Evolutionary conservation across 2,797 vertebrate species (phyloP).

Genomic region (Silurus lanzhouensis): DNA sequence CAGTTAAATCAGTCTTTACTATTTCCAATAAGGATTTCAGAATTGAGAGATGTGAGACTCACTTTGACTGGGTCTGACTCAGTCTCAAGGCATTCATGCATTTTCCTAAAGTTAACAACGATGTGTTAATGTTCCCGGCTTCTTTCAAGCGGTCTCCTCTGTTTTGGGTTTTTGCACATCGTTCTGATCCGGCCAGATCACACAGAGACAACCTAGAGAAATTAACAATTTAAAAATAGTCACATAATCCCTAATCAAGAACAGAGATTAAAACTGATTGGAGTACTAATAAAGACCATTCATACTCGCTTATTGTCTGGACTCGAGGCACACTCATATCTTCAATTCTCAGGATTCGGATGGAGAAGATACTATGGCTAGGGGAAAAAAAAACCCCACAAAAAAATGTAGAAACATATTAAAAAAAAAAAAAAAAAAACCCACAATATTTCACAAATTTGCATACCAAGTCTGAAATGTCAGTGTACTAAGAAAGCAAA

Average conservation of each 20-base stretch:
- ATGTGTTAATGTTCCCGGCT: slow-evolving; percentile 91
- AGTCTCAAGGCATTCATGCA: slow-evolving; percentile 87
- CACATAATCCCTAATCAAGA: neutral
- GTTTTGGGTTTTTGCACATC: slow-evolving; percentile 86
- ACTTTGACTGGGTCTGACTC: slow-evolving; percentile 85
- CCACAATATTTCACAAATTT: too few relatives aligned
- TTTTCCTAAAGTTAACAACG: slow-evolving; percentile 87
- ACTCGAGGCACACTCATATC: slow-evolving; percentile 74
- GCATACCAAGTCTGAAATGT: too few relatives aligned
- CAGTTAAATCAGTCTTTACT: neutral
- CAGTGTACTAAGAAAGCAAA: neutral
- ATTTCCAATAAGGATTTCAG: neutral
- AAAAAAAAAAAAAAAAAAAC: too few relatives aligned
- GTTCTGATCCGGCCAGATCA: slow-evolving; percentile 92
- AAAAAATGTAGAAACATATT: too few relatives aligned
- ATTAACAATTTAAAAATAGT: neutral
- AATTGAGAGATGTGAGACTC: slow-evolving; percentile 52
- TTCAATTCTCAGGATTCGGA: slow-evolving; percentile 81
- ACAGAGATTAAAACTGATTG: neutral
- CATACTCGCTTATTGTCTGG: slow-evolving; percentile 83
- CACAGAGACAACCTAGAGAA: slow-evolving; percentile 76
- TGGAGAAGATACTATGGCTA: slow-evolving; percentile 86
- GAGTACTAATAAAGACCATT: slow-evolving; percentile 39
- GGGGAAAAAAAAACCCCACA: too few relatives aligned
- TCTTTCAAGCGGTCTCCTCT: slow-evolving; percentile 89